Evolutionary conservation across 2,113 vertebrate genomes (phyloP).

Genomic region (Scomber japonicus): DNA sequence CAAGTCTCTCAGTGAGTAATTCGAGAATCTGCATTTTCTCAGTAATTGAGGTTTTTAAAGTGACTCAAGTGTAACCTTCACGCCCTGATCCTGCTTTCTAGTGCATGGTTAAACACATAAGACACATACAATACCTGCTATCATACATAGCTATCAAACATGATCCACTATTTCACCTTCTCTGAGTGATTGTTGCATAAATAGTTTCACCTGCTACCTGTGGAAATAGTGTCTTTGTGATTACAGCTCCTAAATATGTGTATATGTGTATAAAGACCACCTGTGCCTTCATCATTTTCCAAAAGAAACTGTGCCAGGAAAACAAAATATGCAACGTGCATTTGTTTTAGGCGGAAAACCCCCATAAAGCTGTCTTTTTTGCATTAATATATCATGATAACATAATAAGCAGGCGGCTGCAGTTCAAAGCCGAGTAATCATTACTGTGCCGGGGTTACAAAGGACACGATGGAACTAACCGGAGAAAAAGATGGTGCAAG

Average conservation of each 20-base stretch:
- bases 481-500: slow-evolving; percentile 1
- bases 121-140: background rate
- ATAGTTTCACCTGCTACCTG: slow-evolving; percentile 14
- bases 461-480: slow-evolving; percentile 34
- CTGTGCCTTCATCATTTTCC: slow-evolving; percentile 57
- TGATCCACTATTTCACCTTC: background rate
- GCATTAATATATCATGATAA: slow-evolving; percentile 64
- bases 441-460: slow-evolving; percentile 21
- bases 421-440: slow-evolving; percentile 58
- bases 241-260: slow-evolving; percentile 35
- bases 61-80: too few species aligned
- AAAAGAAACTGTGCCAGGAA: slow-evolving; percentile 63
- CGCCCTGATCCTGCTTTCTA: too few species aligned
- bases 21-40: too few species aligned
- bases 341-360: slow-evolving; percentile 63
- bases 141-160: background rate
- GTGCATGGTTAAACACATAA: background rate
- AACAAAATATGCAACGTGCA: slow-evolving; percentile 57
- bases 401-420: slow-evolving; percentile 60
- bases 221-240: slow-evolving; percentile 26
- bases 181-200: background rate
- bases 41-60: too few species aligned
- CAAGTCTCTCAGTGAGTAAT: too few species aligned
- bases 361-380: slow-evolving; percentile 58
- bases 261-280: slow-evolving; percentile 32